phyloP scores from a whole-genome alignment of 2,113 vertebrate species.

The Hiodon tergisus region DNA sequence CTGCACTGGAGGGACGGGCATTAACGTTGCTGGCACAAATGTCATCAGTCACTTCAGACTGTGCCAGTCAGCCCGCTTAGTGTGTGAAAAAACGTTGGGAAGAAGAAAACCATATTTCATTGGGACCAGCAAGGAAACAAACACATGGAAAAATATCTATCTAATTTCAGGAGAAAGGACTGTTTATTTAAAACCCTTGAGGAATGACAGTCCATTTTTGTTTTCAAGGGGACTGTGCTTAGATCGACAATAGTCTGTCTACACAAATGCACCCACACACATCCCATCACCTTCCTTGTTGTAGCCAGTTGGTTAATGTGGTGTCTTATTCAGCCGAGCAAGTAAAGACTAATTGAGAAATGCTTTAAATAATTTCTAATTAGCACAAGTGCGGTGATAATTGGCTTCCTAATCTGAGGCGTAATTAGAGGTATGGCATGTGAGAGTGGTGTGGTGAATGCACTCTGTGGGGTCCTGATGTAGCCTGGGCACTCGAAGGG shows the following conservation, averaged over 20 bases:
- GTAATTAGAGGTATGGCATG: constrained; percentile 74
- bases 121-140: no score
- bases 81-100: no score
- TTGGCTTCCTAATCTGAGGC: constrained; percentile 77
- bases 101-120: no score
- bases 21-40: no score
- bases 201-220: neutral
- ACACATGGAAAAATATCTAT: no score
- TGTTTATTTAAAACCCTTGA: neutral
- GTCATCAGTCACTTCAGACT: no score
- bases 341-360: constrained; percentile 73
- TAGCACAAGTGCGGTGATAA: constrained; percentile 81
- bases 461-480: constrained; percentile 71
- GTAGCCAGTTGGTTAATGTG: constrained; percentile 34
- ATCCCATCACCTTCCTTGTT: neutral
- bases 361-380: constrained; percentile 82
- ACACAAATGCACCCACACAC: neutral
- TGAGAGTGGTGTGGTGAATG: constrained; percentile 69
- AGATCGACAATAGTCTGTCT: neutral
- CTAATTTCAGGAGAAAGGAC: neutral
- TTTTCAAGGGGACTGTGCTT: neutral
- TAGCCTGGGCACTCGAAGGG: constrained; percentile 71
- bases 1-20: no score
- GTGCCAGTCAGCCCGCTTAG: no score
- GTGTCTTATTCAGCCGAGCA: constrained; percentile 58